These are phyloP conservation scores for Sminthurinus aureus DNA, from an alignment of 2,888 invertebrate species.

Conservation along the genomic window DNA sequence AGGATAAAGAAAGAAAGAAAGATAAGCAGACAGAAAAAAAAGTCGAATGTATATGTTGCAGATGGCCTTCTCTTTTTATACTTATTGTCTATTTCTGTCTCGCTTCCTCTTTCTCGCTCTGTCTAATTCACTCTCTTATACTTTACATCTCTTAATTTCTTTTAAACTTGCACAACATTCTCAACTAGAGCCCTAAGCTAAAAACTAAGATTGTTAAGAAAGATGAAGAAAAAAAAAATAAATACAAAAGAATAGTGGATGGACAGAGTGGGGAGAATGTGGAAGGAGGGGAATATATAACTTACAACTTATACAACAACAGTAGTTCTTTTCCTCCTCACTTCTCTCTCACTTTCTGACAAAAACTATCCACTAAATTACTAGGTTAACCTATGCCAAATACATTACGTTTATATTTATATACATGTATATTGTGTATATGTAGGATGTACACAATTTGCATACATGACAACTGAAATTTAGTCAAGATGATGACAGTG, in stretches of 20 bases:
- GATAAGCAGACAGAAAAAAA: not conserved
- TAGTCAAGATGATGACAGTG: slow-evolving; percentile 27
- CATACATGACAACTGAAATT: not conserved
- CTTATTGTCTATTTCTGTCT: slow-evolving; percentile 16
- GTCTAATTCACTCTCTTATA: too few species aligned
- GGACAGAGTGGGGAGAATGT: not conserved
- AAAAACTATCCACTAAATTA: slow-evolving; percentile 15
- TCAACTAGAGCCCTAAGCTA: not conserved
- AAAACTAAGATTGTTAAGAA: too few species aligned
- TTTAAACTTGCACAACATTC: slow-evolving; percentile 19
- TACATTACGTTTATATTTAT: too few species aligned
- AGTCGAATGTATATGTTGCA: not conserved
- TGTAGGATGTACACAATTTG: too few species aligned
- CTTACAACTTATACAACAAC: not conserved
- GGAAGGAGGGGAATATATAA: too few species aligned
- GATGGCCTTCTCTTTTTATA: slow-evolving; percentile 23
- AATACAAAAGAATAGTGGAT: not conserved
- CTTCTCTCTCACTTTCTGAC: not conserved
- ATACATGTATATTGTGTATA: too few species aligned
- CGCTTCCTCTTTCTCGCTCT: not conserved
- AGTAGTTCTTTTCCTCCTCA: not conserved
- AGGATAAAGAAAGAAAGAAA: slow-evolving; percentile 15
- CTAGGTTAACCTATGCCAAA: slow-evolving; percentile 21
- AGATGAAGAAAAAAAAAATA: not conserved
- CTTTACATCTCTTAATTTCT: slow-evolving; percentile 24